A percentile compares a stretch with the other conserved stretches of the same genome.
Conservation (phyloP, 2,888 invertebrate genomes). For the Pandemis heparana region DNA sequence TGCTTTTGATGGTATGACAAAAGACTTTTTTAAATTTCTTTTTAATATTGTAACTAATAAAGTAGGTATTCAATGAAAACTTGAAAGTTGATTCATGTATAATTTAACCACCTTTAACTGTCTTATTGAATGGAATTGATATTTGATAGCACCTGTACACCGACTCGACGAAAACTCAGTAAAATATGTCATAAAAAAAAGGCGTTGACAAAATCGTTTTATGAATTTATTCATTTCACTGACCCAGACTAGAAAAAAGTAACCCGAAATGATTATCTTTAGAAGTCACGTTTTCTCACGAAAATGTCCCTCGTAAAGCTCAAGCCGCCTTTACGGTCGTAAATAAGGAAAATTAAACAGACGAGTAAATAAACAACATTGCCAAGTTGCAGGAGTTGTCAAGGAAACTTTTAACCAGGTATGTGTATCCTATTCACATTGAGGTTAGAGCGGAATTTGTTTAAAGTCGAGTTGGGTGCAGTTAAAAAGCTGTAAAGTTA, state of each 20-base stretch:
- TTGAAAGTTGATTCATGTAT: too few species aligned
- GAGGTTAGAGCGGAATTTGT: neutral
- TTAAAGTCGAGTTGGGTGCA: neutral
- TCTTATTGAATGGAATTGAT: too few species aligned
- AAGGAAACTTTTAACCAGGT: neutral
- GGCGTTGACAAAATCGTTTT: too few species aligned
- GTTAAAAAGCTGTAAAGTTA: neutral
- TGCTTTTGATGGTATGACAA: too few species aligned
- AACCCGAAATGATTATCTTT: neutral
- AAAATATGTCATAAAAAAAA: too few species aligned
- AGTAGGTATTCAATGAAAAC: too few species aligned
- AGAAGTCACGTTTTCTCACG: neutral
- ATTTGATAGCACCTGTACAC: too few species aligned
- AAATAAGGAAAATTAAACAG: slow-evolving; percentile 17
- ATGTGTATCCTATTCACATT: neutral
- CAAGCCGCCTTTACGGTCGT: neutral
- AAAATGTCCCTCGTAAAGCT: slow-evolving; percentile 5
- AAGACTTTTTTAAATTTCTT: too few species aligned
- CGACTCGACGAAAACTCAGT: too few species aligned
- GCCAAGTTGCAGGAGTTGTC: slow-evolving; percentile 6
- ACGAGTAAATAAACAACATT: slow-evolving; percentile 15
- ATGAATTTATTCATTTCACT: neutral
- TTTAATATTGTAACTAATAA: too few species aligned
- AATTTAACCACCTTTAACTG: too few species aligned
- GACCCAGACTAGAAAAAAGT: neutral